Base-by-base conservation (phyloP, 2,113 vertebrate genomes). In the Archilochus colubris region DNA sequence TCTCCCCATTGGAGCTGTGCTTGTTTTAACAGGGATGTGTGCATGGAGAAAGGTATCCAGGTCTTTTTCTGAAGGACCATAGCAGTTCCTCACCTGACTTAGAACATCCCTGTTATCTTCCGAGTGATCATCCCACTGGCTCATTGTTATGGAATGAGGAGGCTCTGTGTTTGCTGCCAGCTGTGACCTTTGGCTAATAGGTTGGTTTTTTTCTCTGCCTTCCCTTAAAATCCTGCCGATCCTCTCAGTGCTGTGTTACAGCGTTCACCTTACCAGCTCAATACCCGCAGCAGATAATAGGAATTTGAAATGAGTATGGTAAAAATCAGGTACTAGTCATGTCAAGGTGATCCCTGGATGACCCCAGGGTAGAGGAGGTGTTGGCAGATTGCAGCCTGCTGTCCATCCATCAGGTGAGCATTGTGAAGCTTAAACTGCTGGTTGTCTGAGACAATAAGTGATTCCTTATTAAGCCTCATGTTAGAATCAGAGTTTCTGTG, bases 21-120 rank as follows among this genome's bases (percentile, higher is more conserved):
- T 44, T 51, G 17, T 66, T 8, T 10, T 44, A 51, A 22, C 1
- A 3, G 30, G 0, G 2, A 25, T 1, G 0, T 53, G 8, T 40
- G 22, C 0, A 0, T 48, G 36, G 19, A 70, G 75, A 85, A 54
- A 68, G 23, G 20, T 19, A 50, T 57, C n/a, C 50, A 63, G 23
- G 43, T 40, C 14, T 38, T 51, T 3, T 82, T 33, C 18, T 66
- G 44, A 66, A 79, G 53, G 36, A 79, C 30, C 20, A 4, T 7
- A 36, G 51, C 24, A 28, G 58, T 63, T 77, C 50, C 64, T 77
- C 50, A 43, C 66, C 51, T 43, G 66, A 27, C 36, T 53, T 58
- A 40, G 23, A 51, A 72, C 48, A n/a, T 58, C 48, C 14, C 38
- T n/a, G 44, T 40, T 44, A 30, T 54, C n/a, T 48, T 66, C 48